phyloP scores from a whole-genome alignment of 2,113 vertebrate genomes.

The Thalassarche chlororhynchos region DNA sequence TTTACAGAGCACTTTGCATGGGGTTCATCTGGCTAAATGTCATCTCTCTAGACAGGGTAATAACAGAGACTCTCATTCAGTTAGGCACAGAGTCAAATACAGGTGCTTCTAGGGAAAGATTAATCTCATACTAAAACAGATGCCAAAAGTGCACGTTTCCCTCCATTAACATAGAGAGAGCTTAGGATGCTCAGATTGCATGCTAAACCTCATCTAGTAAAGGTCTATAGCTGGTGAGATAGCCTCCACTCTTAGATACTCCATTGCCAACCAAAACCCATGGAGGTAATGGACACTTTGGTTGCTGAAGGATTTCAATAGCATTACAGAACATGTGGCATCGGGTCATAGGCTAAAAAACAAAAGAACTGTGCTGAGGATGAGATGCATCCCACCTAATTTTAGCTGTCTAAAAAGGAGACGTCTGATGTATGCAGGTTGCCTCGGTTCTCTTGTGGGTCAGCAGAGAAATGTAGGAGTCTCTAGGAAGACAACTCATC shows the following conservation, averaged over 20 bases:
- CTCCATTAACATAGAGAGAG: not conserved
- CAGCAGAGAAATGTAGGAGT: not conserved
- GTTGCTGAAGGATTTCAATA: not conserved
- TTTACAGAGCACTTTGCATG: not conserved
- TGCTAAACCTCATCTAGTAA: not conserved
- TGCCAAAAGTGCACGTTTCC: not conserved
- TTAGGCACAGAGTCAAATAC: not conserved
- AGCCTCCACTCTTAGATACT: not conserved
- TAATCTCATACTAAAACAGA: not conserved
- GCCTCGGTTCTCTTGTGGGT: not conserved
- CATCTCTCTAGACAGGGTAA: not conserved
- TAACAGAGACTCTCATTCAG: not conserved
- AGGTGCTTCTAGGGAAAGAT: not conserved
- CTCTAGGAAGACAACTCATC: not conserved
- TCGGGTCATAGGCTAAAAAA: not conserved
- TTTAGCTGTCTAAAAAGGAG: not conserved
- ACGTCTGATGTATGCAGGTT: not conserved
- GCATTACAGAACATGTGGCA: not conserved
- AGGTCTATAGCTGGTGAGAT: not conserved
- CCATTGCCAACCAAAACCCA: not conserved
- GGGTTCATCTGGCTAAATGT: not conserved
- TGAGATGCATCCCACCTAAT: not conserved
- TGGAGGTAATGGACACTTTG: not conserved
- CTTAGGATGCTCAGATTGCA: not conserved
- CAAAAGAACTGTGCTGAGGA: not conserved